These are phyloP conservation scores for Steinernema scapterisci DNA, from an alignment of 2,888 invertebrate genomes.

Conservation along the genomic window DNA sequence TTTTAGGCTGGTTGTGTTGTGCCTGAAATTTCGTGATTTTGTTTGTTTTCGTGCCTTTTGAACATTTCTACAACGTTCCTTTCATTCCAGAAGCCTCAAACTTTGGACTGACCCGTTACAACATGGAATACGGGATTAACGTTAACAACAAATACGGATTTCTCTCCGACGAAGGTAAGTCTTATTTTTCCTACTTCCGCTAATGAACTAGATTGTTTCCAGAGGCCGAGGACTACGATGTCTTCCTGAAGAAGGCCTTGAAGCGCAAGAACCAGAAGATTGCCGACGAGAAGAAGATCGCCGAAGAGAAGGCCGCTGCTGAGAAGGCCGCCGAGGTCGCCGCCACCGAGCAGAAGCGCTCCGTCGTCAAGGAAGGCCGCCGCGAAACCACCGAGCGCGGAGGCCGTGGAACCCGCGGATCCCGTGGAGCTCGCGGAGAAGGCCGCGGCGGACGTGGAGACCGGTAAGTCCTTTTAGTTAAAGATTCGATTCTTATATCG, in stretches of 20 bases:
- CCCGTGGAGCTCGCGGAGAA: slow-evolving; percentile 53
- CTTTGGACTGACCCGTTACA: not conserved
- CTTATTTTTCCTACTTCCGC: slow-evolving; percentile 19
- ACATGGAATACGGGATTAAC: slow-evolving; percentile 56
- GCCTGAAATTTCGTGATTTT: too few species aligned
- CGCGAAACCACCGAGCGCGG: slow-evolving; percentile 46
- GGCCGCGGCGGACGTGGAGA: slow-evolving; percentile 34
- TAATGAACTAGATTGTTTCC: too few species aligned
- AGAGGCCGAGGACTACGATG: not conserved
- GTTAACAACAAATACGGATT: slow-evolving; percentile 61
- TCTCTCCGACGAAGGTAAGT: slow-evolving; percentile 59
- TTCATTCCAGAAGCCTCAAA: not conserved
- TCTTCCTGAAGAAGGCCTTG: slow-evolving; percentile 43
- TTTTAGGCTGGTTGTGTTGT: too few species aligned
- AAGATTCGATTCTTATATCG: too few species aligned
- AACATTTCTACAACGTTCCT: too few species aligned
- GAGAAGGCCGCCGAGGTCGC: not conserved
- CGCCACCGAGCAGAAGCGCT: slow-evolving; percentile 11
- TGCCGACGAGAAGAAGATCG: slow-evolving; percentile 43
- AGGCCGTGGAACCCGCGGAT: slow-evolving; percentile 48
- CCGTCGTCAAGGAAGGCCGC: slow-evolving; percentile 37
- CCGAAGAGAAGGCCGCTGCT: slow-evolving; percentile 3
- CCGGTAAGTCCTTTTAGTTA: slow-evolving; percentile 17
- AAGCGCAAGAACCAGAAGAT: too few species aligned
- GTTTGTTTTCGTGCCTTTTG: too few species aligned